Evolutionary conservation across 2,888 invertebrate genomes (phyloP).

Genomic region (Ennomos quercinarius): DNA sequence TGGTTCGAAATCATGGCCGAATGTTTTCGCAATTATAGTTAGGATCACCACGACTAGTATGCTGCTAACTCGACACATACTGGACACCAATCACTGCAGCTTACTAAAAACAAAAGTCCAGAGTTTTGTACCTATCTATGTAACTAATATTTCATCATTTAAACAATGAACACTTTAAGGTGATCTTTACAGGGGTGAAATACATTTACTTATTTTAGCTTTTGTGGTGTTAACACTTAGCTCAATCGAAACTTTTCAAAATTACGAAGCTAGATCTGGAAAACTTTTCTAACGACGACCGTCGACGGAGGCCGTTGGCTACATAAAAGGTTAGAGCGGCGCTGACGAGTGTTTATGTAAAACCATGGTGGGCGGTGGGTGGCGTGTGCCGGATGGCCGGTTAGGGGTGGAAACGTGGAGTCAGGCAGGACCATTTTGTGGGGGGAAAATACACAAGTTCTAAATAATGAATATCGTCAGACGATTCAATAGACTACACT

Average conservation of each 20-base stretch:
- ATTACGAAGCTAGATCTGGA: constrained; percentile 16
- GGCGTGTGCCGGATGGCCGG: constrained; percentile 32
- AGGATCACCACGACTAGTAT: constrained; percentile 10
- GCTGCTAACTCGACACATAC: constrained; percentile 16
- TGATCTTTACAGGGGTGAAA: too few species aligned
- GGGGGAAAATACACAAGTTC: background rate
- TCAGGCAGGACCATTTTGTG: constrained; percentile 20
- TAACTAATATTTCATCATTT: too few species aligned
- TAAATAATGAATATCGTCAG: too few species aligned
- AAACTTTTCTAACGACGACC: constrained; percentile 16
- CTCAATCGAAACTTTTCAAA: constrained; percentile 17
- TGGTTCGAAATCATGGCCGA: background rate
- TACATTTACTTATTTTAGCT: too few species aligned
- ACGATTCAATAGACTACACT: too few species aligned
- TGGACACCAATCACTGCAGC: background rate
- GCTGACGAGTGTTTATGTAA: constrained; percentile 36
- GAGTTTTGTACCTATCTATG: too few species aligned
- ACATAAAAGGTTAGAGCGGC: constrained; percentile 46
- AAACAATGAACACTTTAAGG: too few species aligned
- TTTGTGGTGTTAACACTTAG: constrained; percentile 9
- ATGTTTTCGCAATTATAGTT: constrained; percentile 4
- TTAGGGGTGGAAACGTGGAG: constrained; percentile 16
- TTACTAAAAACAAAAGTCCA: background rate
- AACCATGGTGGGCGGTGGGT: constrained; percentile 53
- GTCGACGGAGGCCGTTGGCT: constrained; percentile 44